Percentiles rank a stretch among this genome's conserved stretches.
These are phyloP conservation scores for Tetragonula clypearis DNA, from an alignment of 1,140 invertebrate genomes.

Conservation along the genomic window DNA sequence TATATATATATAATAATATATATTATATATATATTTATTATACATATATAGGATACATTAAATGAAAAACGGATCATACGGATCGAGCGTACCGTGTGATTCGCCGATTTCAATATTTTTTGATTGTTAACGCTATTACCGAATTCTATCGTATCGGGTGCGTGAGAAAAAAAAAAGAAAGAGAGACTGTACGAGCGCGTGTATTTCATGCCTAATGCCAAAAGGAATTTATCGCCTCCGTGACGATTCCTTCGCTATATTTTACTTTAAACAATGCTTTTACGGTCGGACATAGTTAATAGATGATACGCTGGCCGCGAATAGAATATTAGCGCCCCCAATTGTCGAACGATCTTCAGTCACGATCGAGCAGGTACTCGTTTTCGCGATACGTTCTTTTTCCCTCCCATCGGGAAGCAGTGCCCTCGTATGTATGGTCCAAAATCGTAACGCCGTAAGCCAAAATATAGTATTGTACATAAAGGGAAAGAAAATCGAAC, in stretches of 20 bases:
- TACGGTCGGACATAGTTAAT: constrained; percentile 38
- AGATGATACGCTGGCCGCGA: constrained; percentile 32
- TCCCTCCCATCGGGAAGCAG: constrained; percentile 11
- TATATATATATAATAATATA: constrained; percentile 33
- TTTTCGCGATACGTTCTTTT: constrained; percentile 23
- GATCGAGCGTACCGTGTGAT: constrained; percentile 26
- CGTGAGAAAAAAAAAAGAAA: not conserved
- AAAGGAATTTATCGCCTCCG: constrained; percentile 24
- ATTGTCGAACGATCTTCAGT: constrained; percentile 29
- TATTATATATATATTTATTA: constrained; percentile 53
- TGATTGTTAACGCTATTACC: constrained; percentile 67
- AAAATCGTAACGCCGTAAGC: constrained; percentile 34
- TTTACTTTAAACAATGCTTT: constrained; percentile 33
- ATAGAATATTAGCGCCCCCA: constrained; percentile 48
- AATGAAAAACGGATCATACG: constrained; percentile 45
- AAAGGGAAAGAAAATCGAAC: constrained; percentile 9
- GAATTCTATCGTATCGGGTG: constrained; percentile 58
- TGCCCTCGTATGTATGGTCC: constrained; percentile 54
- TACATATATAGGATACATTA: constrained; percentile 19
- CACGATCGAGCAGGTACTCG: constrained; percentile 34
- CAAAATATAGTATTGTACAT: constrained; percentile 64
- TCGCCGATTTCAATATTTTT: constrained; percentile 63
- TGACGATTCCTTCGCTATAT: constrained; percentile 50
- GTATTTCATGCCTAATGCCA: constrained; percentile 54
- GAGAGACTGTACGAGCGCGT: constrained; percentile 23